Conservation (phyloP, 2,888 invertebrate species). For the Glaucopsyche alexis region DNA sequence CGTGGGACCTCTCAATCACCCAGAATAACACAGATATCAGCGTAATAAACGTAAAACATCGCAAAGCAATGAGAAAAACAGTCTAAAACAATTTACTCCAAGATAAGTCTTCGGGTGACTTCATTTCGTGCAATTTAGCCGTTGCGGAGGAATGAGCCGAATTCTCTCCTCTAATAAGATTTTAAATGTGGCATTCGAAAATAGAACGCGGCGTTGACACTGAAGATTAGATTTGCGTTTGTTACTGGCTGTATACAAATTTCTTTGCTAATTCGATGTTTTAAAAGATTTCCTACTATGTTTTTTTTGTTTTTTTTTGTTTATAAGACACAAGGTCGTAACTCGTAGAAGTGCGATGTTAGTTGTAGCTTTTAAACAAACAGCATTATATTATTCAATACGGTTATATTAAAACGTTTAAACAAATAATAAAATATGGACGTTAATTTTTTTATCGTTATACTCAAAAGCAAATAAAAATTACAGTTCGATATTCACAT, state of each 20-base stretch:
- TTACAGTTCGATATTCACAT: not conserved
- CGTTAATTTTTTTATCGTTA: no score
- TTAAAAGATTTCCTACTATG: not conserved
- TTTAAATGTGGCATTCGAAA: constrained; percentile 66
- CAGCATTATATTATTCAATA: no score
- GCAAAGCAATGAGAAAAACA: constrained; percentile 39
- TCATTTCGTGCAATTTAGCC: constrained; percentile 54
- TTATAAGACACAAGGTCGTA: no score
- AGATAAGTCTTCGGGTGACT: constrained; percentile 54
- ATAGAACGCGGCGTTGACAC: constrained; percentile 47
- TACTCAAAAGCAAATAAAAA: not conserved
- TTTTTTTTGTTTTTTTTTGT: not conserved
- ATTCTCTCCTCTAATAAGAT: constrained; percentile 60
- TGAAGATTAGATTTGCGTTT: constrained; percentile 29
- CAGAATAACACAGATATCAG: not conserved
- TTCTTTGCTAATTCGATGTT: constrained; percentile 24
- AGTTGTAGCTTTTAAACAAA: no score
- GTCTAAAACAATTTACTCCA: constrained; percentile 42
- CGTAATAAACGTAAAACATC: constrained; percentile 31
- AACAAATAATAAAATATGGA: no score
- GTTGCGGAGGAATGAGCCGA: constrained; percentile 48
- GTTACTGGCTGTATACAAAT: constrained; percentile 30
- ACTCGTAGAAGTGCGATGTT: no score
- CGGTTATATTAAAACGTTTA: no score
- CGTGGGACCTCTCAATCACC: not conserved